Evolutionary conservation across 1,140 invertebrate genomes (phyloP).

Genomic region (Dendrolimus kikuchii): DNA sequence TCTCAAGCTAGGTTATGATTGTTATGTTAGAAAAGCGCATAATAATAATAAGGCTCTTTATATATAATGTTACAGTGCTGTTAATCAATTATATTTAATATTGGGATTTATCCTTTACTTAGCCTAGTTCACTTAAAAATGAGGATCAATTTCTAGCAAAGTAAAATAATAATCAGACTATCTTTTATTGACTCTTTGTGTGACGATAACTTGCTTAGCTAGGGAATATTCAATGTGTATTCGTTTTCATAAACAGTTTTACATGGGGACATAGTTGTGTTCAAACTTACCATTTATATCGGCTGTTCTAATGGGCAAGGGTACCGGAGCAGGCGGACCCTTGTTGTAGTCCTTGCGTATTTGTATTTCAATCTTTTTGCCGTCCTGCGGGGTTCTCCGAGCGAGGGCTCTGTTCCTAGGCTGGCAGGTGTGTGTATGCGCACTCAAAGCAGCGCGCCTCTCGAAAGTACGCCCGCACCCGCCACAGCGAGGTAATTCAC

Average conservation of each 20-base stretch:
- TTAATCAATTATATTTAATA: too few relatives aligned
- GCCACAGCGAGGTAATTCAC: slow-evolving; percentile 75
- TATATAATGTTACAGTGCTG: too few relatives aligned
- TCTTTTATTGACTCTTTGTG: too few relatives aligned
- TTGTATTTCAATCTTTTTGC: slow-evolving; percentile 50
- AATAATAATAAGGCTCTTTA: background rate
- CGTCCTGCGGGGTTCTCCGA: slow-evolving; percentile 15
- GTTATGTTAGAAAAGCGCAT: background rate
- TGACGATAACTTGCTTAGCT: too few relatives aligned
- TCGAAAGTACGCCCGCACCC: slow-evolving; percentile 80
- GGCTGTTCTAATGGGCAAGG: slow-evolving; percentile 13
- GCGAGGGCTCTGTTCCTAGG: slow-evolving; percentile 39
- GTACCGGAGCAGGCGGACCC: slow-evolving; percentile 11
- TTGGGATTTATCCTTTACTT: too few relatives aligned
- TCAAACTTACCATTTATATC: slow-evolving; percentile 23
- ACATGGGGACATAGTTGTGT: too few relatives aligned
- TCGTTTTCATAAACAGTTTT: too few relatives aligned
- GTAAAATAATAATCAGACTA: too few relatives aligned
- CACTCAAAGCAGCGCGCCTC: slow-evolving; percentile 76
- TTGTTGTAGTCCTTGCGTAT: slow-evolving; percentile 59
- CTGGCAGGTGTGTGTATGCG: slow-evolving; percentile 76
- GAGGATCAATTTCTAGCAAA: too few relatives aligned
- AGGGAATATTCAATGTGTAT: too few relatives aligned
- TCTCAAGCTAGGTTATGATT: too few relatives aligned
- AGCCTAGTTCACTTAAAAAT: too few relatives aligned